Evolutionary conservation across 2,888 invertebrate genomes (phyloP), one percentile per base, ranked within the genome.

Genomic region (Exephanes ischioxanthus): DNA sequence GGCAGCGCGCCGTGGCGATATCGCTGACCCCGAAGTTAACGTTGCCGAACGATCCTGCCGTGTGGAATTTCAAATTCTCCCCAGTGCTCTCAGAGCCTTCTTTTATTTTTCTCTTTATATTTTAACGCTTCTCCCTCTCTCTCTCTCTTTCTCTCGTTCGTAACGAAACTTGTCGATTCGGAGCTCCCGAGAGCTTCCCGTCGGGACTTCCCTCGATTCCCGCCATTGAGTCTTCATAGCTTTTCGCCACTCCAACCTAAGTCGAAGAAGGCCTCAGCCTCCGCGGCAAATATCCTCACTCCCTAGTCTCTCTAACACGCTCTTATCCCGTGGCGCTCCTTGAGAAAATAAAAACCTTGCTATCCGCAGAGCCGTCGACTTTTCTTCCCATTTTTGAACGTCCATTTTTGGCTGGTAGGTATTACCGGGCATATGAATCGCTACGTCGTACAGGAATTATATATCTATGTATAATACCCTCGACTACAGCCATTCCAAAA

Each of bases 21-120:
- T 89, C 89, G 90, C 91, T 90, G 91, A 91, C 88, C 89, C 86
- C 58, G 84, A 86, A 89, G 87, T 90, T 83, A 89, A 91, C 89
- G 87, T 86, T 86, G 61, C 48, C 61, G 71, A 61, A 70, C 55
- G 63, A 76, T 68, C 48, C 58, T 22, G 26, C 26, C 58, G 61
- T 67, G 68, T 76, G 53, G 77, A 85, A 83, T 85, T 83, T 80
- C 41, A 83, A 85, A 85, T 85, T 85, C 80, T 80, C 75, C 41
- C 30, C 61, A 19, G 48, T 76, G 71, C 82, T 75, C 81, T 70
- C 68, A 7, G 19, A n/a, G 70, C 51, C 71, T 72, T 63, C 41
- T 70, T 72, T 85, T 77, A 61, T 83, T 77, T 77, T 79, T 55
- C 48, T 71, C 72, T 55, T 77, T 51, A 67, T 78, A 79, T 76